Conservation (phyloP, 2,888 invertebrate genomes). For the Volucella bombylans region DNA sequence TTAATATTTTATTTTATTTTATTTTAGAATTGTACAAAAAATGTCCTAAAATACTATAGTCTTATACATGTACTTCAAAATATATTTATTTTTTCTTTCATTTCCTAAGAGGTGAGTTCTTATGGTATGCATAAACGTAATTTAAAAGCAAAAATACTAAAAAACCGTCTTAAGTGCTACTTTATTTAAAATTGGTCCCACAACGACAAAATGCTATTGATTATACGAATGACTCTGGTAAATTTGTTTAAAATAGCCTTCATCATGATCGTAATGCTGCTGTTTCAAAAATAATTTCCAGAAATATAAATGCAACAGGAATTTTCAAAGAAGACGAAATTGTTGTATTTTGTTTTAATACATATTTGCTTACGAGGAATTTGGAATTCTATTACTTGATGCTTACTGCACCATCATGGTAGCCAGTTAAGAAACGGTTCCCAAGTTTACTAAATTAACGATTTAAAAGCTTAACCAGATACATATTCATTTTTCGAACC, state of each 20-base stretch:
- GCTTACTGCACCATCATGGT: no score
- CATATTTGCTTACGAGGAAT: no score
- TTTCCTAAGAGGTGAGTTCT: constrained; percentile 41
- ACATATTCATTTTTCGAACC: no score
- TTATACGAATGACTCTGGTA: constrained; percentile 5
- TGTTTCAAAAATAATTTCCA: constrained; percentile 7
- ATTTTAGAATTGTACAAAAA: constrained; percentile 75
- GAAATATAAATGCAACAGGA: constrained; percentile 21
- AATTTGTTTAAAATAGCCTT: neutral
- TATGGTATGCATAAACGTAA: constrained; percentile 46
- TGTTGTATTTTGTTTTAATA: neutral
- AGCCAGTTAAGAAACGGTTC: no score
- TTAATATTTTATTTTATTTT: constrained; percentile 27
- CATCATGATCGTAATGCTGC: constrained; percentile 62
- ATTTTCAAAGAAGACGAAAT: constrained; percentile 1
- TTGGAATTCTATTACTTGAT: no score
- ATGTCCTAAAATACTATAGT: constrained; percentile 53
- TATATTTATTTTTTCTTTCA: constrained; percentile 18
- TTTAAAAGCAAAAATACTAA: constrained; percentile 42
- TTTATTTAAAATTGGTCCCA: neutral
- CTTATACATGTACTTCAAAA: constrained; percentile 55
- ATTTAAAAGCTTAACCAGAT: no score
- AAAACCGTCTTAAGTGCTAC: constrained; percentile 28
- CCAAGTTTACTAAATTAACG: no score
- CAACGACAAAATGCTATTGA: neutral